Evolutionary conservation across 1,140 invertebrate genomes (phyloP), one percentile per base, ranked within the genome.

Genomic region (Brachionus asplanchnoidis): DNA sequence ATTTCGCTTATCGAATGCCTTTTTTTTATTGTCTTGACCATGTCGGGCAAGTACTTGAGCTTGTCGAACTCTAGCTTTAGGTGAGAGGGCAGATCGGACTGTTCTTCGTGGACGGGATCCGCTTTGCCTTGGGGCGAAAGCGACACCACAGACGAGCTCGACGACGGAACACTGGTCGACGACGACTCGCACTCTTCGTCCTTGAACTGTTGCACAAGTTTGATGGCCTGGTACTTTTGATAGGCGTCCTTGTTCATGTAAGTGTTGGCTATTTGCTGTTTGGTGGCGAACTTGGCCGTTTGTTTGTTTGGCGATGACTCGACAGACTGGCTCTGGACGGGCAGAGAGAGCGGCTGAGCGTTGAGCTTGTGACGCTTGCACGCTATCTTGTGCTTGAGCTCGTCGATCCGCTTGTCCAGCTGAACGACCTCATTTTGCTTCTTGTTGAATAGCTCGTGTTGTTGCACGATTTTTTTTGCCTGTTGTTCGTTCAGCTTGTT

Each of bases 401-500:
- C 95, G 14, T 94, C 94, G 87, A 98, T 97, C 83, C 95, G 91
- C 85, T 95, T 93, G 90, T 98, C 96, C 87, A 98, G 95, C 75
- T 93, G 93, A 17, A 93, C 92, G 91, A 97, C 94, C 89, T 98
- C 95, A 84, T 95, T 94, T 88, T 96, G 94, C 28, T 94, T 90
- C 86, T 95, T 94, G 17, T 93, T 93, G 85, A 98, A 89, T 17
- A 94, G 93, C 86, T 96, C 94, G 66, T 95, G 92, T 89, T 97
- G 95, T 86, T 94, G 93, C 75, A 93, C 93, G 79, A 97, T 91
- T 84, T 95, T 92, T 46, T 93, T 93, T 88, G 94, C 95, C 89
- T 98, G 95, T 88, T 97, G 95, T 88, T 97, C 94, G 89, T 96
- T 96, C 88, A 98, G 90, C 89, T 97, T 97, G 90, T 97, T 97